Evolutionary conservation across 2,797 vertebrate species (phyloP), one percentile per base, ranked within the genome.

Genomic region (Crenuchus spilurus): DNA sequence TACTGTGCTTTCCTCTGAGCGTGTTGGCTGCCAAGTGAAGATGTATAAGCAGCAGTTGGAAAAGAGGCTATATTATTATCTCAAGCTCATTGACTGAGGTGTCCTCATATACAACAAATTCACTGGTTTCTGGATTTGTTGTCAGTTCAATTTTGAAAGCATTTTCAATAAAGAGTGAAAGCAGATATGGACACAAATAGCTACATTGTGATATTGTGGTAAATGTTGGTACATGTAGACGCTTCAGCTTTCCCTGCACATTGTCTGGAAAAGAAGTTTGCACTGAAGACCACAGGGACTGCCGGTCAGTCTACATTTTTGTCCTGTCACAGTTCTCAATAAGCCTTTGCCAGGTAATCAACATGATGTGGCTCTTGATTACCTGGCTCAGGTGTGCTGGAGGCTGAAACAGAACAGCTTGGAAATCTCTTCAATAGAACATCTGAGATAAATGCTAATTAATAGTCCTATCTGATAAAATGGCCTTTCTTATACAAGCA

Each of bases 351-450:
- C 60, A 26, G 39, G 24, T 42, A 63, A 63, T 63, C 60, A 44
- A 28, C 60, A 44, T 63, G 11, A 22, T 41, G 28, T 64, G 28
- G 26, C 62, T 41, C 42, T 33, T 64, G 41, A 64, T 48, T 64
- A 64, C 62, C 62, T 64, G 62, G 42, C 28, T 48, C 62, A 64
- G 62, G 42, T 64, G 42, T 64, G 42, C 28, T 33, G 35, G 62
- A 48, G 42, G 16, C 62, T 48, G 26, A 31, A 33, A 64, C 9
- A 20, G 9, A 64, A 31, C 8, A 1, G 4, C 26, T 64, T 64
- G 28, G 13, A 48, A 48, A 48, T 20, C 28, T 64, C 8, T 48
- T 6, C 11, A 16, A 6, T 11, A 18, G 62, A 33, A 18, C 42
- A 33, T 64, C 26, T 64, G 62, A 64, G 39, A 28, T 28, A 16